Evolutionary conservation across 2,888 invertebrate species (phyloP), one percentile per base, ranked within the genome.

Genomic region (Elysia crispata): DNA sequence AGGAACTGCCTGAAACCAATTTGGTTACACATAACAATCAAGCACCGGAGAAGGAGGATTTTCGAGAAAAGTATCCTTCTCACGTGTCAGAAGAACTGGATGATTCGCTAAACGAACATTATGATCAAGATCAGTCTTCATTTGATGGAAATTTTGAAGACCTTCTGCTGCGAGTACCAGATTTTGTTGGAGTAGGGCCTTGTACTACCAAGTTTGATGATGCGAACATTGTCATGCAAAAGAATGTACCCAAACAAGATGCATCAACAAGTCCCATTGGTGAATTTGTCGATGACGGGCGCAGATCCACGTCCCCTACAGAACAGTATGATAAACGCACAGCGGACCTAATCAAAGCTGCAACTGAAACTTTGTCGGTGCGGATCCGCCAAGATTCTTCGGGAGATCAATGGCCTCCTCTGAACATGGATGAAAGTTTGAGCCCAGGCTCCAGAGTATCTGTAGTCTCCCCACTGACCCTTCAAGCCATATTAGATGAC

Each of bases 111-210:
- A 41, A 41, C 41, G 41, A 41, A 11, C 41, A 41, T 3, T 41
- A 41, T 11, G 41, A 41, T 41, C 41, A 41, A 41, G 41, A 11
- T 11, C 5, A 41, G 41, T 41, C 41, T 41, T 41, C 41, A 41
- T 41, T 41, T 41, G 69, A 69, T 31, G 60, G 15, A 8, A 25
- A 60, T 11, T 60, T 75, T 31, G 60, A 75, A 3, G 75, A 75
- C 15, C 54, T 75, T n/a, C 75, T 75, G 8, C 57, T 75, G 31
- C 23, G 31, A 60, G 62, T 75, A 15, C 75, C 75, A n/a, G 75
- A 75, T 3, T 41, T 41, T 41, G 41, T 11, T 11, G 11, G 41
- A 3, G 41, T 41, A 41, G 41, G 41, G 3, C 41, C 41, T 3
- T 11, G 41, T 41, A 11, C 41, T 41, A 41, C 41, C 3, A 6